Evolutionary conservation across 2,888 invertebrate species (phyloP), one percentile per base, ranked within the genome.

Genomic region (Dasypogon diadema): DNA sequence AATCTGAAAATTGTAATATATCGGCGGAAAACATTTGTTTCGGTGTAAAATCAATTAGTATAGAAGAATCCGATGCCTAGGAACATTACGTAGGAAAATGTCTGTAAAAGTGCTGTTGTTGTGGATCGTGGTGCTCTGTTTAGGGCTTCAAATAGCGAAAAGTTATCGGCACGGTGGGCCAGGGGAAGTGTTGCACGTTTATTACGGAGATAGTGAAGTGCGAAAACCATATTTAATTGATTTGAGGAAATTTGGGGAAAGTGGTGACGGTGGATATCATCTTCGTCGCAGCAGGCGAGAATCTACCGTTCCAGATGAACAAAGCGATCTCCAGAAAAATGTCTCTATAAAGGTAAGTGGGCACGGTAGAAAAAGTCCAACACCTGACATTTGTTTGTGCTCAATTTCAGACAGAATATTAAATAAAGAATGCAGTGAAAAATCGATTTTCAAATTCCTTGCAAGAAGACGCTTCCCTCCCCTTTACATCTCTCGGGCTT

Each of bases 81-180:
- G n/a, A 3, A 42, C 42, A 42, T 42, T 37, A 18, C 8, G 60
- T 60, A 42, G 30, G 18, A 37, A 34, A 60, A 60, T 60, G 60
- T 60, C 37, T 34, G 60, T 34, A 16, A 60, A 60, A 42, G 8
- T 42, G 26, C 14, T 51, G 5, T 4, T 55, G 34, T 26, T 34
- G 54, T 21, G 24, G 18, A 34, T 37, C 21, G 30, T 48, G 70
- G 14, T 54, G 2, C 12, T 72, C 12, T 16, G n/a, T 51, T 26
- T 72, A 5, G 18, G 26, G 37, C 16, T 37, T 37, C 21, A 37
- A 10, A 21, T 30, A 14, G 58, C 34, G 30, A 73, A 75, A 37
- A 72, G 76, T 74, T 26, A 56, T 10, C 78, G 78, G 34, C 75
- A 78, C 63, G 78, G 78, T 10, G 77, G 77, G 60, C 74, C 63